Conservation (phyloP, 2,888 invertebrate genomes). For the Anarsia innoxiella region DNA sequence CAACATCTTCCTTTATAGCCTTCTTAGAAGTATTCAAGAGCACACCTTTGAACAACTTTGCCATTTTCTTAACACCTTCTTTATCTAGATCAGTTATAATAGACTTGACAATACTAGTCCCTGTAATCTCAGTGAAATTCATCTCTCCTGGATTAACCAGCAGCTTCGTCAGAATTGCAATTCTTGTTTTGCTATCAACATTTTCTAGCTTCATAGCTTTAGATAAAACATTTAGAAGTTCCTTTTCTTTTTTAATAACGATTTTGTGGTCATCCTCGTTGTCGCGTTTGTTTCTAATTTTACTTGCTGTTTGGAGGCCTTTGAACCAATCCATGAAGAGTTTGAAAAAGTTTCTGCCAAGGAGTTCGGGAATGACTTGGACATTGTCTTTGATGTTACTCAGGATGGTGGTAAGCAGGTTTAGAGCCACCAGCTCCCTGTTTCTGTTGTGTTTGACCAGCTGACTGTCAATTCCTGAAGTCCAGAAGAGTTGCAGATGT, state of each 20-base stretch:
- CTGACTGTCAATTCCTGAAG: conserved; percentile 60
- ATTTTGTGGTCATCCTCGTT: conserved; percentile 65
- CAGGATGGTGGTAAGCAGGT: conserved; percentile 75
- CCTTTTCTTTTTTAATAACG: conserved; percentile 74
- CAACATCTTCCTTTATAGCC: conserved; percentile 55
- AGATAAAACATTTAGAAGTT: conserved; percentile 65
- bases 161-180: conserved; percentile 77
- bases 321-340: conserved; percentile 79
- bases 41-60: conserved; percentile 77
- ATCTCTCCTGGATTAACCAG: conserved; percentile 82
- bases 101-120: conserved; percentile 78
- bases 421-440: conserved; percentile 76
- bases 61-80: conserved; percentile 78
- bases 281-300: conserved; percentile 68
- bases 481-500: conserved; percentile 74
- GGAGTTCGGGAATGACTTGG: conserved; percentile 68
- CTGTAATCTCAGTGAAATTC: conserved; percentile 83
- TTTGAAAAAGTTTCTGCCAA: conserved; percentile 79
- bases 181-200: conserved; percentile 66
- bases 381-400: conserved; percentile 60
- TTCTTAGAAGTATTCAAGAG: conserved; percentile 73
- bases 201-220: conserved; percentile 65
- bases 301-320: conserved; percentile 72
- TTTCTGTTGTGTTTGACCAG: conserved; percentile 68
- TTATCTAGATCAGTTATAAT: conserved; percentile 76